A percentile compares a stretch with the other conserved stretches of the same genome.
These are phyloP conservation scores for Alosa sapidissima DNA, from an alignment of 2,797 vertebrate genomes.

Conservation along the genomic window DNA sequence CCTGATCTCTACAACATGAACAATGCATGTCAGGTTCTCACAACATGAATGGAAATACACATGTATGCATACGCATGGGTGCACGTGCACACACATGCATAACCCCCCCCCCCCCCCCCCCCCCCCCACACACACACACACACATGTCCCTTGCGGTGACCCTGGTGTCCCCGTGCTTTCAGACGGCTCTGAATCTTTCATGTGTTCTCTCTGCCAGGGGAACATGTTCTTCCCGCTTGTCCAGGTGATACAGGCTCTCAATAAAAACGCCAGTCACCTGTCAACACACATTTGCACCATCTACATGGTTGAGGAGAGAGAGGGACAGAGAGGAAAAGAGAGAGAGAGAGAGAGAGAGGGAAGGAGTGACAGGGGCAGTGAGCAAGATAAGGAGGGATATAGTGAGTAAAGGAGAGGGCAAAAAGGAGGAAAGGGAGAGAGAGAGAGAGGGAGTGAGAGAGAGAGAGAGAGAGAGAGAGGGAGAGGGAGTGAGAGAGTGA, in stretches of 20 bases:
- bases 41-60: background rate
- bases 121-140: background rate
- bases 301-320: conserved; percentile 11
- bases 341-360: background rate
- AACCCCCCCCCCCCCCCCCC: background rate
- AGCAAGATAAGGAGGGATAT: background rate
- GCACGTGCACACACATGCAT: background rate
- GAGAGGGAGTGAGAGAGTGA: background rate
- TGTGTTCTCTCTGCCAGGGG: conserved; percentile 9
- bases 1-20: background rate
- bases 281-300: background rate
- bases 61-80: background rate
- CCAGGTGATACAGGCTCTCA: conserved; percentile 8
- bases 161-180: background rate
- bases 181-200: conserved; percentile 16
- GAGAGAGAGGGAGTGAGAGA: background rate
- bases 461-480: background rate
- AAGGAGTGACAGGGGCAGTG: background rate
- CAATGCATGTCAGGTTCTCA: background rate
- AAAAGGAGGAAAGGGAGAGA: background rate
- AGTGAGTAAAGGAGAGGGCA: background rate
- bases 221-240: conserved; percentile 12
- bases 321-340: background rate
- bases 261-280: background rate
- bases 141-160: conserved; percentile 7